Conservation (phyloP, 2,888 invertebrate species). For the Prosopocoilus inquinatus region DNA sequence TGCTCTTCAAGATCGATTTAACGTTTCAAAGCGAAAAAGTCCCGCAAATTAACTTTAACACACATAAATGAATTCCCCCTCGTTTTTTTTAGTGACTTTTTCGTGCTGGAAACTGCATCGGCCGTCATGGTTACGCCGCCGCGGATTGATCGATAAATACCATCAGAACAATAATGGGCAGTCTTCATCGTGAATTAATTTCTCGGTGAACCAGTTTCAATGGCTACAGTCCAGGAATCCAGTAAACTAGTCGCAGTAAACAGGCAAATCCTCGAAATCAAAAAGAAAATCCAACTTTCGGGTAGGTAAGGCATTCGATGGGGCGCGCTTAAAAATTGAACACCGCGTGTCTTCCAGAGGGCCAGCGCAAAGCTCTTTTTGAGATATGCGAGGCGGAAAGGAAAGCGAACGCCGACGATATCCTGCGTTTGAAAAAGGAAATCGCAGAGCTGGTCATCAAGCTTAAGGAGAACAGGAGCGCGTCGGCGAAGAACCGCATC, state of each 20-base stretch:
- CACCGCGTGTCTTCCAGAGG: conserved; percentile 59
- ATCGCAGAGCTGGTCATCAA: conserved; percentile 63
- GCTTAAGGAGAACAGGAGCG: conserved; percentile 57
- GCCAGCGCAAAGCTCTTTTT: conserved; percentile 78
- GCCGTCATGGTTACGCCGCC: background rate
- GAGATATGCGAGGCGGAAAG: conserved; percentile 78
- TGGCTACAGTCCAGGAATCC: conserved; percentile 52
- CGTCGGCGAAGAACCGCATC: conserved; percentile 25
- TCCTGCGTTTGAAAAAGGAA: conserved; percentile 70
- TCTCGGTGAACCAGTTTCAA: conserved; percentile 28
- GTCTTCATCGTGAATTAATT: conserved; percentile 31
- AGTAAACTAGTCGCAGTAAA: conserved; percentile 59
- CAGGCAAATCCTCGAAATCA: conserved; percentile 78
- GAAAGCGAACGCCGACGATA: conserved; percentile 68
- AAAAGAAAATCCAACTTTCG: conserved; percentile 81
- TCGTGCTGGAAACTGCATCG: no score
- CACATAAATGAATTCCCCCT: no score
- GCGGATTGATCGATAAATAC: background rate
- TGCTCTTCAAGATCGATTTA: no score
- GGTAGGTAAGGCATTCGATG: conserved; percentile 54
- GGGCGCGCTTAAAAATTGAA: background rate
- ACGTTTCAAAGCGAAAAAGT: no score
- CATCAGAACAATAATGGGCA: conserved; percentile 14
- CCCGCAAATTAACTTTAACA: no score
- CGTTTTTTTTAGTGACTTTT: no score